These are phyloP conservation scores for Lissocephala sabroskyi DNA, from an alignment of 2,888 invertebrate species.

Conservation along the genomic window DNA sequence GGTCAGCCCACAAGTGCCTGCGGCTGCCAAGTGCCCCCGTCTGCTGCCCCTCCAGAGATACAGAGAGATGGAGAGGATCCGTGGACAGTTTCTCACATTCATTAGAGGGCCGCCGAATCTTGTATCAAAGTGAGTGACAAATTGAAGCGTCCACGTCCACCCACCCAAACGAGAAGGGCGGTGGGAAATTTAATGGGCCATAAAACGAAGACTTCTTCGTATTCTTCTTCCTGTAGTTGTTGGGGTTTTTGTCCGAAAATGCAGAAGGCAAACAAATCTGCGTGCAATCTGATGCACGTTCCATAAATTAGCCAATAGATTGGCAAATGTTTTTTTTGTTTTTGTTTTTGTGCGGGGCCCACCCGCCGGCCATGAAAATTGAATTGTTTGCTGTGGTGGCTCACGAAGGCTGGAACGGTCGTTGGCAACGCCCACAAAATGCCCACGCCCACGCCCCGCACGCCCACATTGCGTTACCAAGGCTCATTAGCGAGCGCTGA, in stretches of 20 bases:
- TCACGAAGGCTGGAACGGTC: slow-evolving; percentile 34
- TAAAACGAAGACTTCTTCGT: not conserved
- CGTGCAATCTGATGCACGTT: slow-evolving; percentile 53
- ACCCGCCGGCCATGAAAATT: slow-evolving; percentile 49
- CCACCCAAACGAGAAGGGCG: slow-evolving; percentile 18
- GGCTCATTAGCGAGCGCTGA: slow-evolving; percentile 57
- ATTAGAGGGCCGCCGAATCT: slow-evolving; percentile 17
- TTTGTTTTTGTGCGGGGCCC: slow-evolving; percentile 19
- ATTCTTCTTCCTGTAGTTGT: too few relatives aligned
- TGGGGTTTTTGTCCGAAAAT: not conserved
- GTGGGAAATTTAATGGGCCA: slow-evolving; percentile 28
- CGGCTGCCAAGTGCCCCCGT: slow-evolving; percentile 13
- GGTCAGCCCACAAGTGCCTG: slow-evolving; percentile 41
- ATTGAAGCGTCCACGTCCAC: slow-evolving; percentile 29
- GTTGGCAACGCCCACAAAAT: not conserved
- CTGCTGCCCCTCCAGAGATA: too few relatives aligned
- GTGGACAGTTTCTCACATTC: slow-evolving; percentile 32
- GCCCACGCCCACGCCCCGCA: slow-evolving; percentile 19
- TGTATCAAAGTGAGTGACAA: slow-evolving; percentile 40
- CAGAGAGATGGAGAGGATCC: too few relatives aligned
- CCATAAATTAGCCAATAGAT: slow-evolving; percentile 56
- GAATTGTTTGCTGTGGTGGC: slow-evolving; percentile 19
- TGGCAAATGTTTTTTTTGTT: slow-evolving; percentile 35
- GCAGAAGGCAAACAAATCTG: slow-evolving; percentile 28
- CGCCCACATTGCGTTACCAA: slow-evolving; percentile 57